Conservation (phyloP, 2,888 invertebrate species). For the Scrobipalpa costella region DNA sequence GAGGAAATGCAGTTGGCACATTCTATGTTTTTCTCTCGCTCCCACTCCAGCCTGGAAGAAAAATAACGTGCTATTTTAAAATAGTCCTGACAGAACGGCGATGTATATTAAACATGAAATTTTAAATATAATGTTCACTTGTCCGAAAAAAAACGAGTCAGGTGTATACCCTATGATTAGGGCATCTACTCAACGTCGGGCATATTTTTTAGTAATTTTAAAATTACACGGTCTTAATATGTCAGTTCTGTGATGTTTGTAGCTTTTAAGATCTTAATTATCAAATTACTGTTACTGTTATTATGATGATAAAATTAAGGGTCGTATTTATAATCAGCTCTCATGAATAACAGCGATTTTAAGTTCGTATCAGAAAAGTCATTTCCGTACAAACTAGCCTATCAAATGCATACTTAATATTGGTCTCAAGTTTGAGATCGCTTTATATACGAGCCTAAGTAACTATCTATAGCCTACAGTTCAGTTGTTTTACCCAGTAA, state of each 20-base stretch:
- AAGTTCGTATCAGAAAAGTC: too few relatives aligned
- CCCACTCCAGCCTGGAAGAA: too few relatives aligned
- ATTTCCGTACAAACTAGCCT: too few relatives aligned
- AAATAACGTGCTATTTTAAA: neutral
- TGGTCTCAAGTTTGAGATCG: too few relatives aligned
- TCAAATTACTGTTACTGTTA: neutral
- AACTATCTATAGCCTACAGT: too few relatives aligned
- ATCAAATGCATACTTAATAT: too few relatives aligned
- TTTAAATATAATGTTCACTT: conserved; percentile 31
- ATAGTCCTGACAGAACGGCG: neutral
- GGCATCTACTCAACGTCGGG: conserved; percentile 51
- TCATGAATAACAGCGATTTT: too few relatives aligned
- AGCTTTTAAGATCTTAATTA: conserved; percentile 4
- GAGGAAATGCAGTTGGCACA: too few relatives aligned
- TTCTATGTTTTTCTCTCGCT: too few relatives aligned
- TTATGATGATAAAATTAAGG: too few relatives aligned
- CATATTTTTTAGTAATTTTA: conserved; percentile 34
- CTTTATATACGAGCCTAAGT: too few relatives aligned
- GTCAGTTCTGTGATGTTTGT: conserved; percentile 11
- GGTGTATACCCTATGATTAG: conserved; percentile 54
- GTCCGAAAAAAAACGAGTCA: conserved; percentile 38
- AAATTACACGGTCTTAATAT: conserved; percentile 28
- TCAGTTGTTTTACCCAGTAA: neutral
- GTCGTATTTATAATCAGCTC: too few relatives aligned
- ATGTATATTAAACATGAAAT: neutral